Percentiles rank a stretch among this genome's conserved stretches.
Evolutionary conservation across 2,113 vertebrate genomes (phyloP).

Genomic region (Laticauda laticaudata): DNA sequence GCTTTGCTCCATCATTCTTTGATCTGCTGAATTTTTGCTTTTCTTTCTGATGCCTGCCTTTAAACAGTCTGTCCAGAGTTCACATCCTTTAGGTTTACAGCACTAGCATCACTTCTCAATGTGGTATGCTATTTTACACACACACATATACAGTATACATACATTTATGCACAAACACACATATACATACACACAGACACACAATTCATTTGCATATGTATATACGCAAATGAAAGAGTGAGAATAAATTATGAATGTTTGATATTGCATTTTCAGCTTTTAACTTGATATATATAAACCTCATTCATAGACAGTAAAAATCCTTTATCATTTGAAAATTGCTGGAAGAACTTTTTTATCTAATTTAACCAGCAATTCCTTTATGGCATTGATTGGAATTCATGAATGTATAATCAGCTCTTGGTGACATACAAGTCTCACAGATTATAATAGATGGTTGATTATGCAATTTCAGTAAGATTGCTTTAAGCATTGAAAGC

Average conservation of each 20-base stretch:
- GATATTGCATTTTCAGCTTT: constrained; percentile 31
- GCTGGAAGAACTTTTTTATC: constrained; percentile 31
- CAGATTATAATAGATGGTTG: neutral
- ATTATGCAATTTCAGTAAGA: constrained; percentile 19
- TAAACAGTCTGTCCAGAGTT: no score
- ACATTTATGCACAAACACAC: no score
- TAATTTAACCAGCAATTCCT: constrained; percentile 8
- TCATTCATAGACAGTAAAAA: constrained; percentile 38
- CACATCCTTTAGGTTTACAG: no score
- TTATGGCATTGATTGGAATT: constrained; percentile 26
- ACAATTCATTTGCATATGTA: no score
- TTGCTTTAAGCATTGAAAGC: neutral
- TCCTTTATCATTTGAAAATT: constrained; percentile 23
- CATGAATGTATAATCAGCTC: constrained; percentile 1
- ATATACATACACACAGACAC: no score
- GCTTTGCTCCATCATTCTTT: no score
- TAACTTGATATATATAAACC: neutral
- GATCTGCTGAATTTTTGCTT: no score
- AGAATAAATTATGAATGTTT: constrained; percentile 39
- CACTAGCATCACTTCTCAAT: no score
- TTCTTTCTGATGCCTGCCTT: no score
- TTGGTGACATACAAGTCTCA: constrained; percentile 11
- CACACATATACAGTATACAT: neutral
- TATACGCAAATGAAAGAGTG: neutral
- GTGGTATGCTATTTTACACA: neutral